A percentile compares a stretch with the other conserved stretches of the same genome.
These are phyloP conservation scores for Agrypnia vestita DNA, from an alignment of 1,140 invertebrate genomes.

Conservation along the genomic window DNA sequence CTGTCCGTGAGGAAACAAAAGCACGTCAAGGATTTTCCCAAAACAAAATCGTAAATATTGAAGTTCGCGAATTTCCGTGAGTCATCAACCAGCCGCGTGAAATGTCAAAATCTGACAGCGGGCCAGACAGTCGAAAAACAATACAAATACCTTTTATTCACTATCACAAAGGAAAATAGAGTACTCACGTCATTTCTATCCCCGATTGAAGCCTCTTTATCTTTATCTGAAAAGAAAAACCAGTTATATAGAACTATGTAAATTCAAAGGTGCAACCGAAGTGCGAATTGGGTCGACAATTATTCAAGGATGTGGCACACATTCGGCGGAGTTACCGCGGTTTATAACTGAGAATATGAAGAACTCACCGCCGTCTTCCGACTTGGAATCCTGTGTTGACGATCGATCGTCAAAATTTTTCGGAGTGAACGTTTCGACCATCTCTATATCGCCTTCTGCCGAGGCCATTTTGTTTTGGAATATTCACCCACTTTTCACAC, in stretches of 20 bases:
- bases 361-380: slow-evolving; percentile 71
- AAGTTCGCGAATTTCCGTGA: slow-evolving; percentile 34
- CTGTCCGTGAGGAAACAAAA: too few species aligned
- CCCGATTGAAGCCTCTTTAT: slow-evolving; percentile 51
- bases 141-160: not conserved
- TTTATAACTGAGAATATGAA: slow-evolving; percentile 37
- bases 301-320: slow-evolving; percentile 13
- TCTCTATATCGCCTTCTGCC: slow-evolving; percentile 71
- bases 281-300: slow-evolving; percentile 40
- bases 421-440: slow-evolving; percentile 68
- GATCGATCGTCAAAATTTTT: slow-evolving; percentile 63
- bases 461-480: slow-evolving; percentile 55
- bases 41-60: slow-evolving; percentile 4
- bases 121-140: slow-evolving; percentile 13
- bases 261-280: slow-evolving; percentile 2
- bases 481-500: slow-evolving; percentile 45
- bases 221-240: slow-evolving; percentile 58
- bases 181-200: slow-evolving; percentile 60
- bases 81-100: slow-evolving; percentile 12
- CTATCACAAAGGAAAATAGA: not conserved
- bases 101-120: slow-evolving; percentile 43
- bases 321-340: not conserved
- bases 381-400: slow-evolving; percentile 65
- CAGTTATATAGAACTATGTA: slow-evolving; percentile 20
- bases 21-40: not conserved